phyloP scores from a whole-genome alignment of 2,888 invertebrate genomes.

The Sphaerophoria taeniata region DNA sequence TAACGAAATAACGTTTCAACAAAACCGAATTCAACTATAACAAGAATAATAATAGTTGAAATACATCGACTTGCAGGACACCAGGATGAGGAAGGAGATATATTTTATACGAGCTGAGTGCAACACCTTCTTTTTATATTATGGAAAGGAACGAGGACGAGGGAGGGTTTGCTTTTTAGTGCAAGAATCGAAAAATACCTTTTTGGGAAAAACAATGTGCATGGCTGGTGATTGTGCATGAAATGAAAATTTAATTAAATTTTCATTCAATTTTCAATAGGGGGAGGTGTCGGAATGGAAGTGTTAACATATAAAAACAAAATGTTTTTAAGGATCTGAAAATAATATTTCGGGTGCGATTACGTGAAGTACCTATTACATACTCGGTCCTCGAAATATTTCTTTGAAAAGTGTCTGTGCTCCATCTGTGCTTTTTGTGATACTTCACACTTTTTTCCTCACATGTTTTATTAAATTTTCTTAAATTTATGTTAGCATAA shows the following conservation, averaged over 20 bases:
- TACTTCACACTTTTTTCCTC: too few relatives aligned
- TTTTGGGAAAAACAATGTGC: conserved; percentile 13
- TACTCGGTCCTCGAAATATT: too few relatives aligned
- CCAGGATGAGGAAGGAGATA: too few relatives aligned
- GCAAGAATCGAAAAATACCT: not conserved
- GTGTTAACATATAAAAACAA: not conserved
- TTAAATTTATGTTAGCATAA: too few relatives aligned
- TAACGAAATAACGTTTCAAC: conserved; percentile 54
- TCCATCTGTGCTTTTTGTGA: too few relatives aligned
- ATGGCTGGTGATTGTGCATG: not conserved
- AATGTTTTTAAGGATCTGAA: not conserved
- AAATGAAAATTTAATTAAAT: conserved; percentile 20
- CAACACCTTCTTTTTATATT: conserved; percentile 17
- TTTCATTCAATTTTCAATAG: not conserved
- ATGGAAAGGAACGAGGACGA: not conserved
- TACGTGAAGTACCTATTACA: too few relatives aligned
- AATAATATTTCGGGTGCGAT: too few relatives aligned
- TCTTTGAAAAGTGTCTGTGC: too few relatives aligned
- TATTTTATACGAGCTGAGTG: not conserved
- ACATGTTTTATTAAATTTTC: too few relatives aligned
- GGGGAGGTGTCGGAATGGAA: not conserved
- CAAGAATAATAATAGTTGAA: conserved; percentile 11
- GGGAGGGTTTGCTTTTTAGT: not conserved
- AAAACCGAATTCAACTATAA: conserved; percentile 13
- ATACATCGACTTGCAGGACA: not conserved